Percentiles rank a stretch among this genome's conserved stretches.
Conservation (phyloP, 1,140 invertebrate species). For the Radopholus similis region DNA sequence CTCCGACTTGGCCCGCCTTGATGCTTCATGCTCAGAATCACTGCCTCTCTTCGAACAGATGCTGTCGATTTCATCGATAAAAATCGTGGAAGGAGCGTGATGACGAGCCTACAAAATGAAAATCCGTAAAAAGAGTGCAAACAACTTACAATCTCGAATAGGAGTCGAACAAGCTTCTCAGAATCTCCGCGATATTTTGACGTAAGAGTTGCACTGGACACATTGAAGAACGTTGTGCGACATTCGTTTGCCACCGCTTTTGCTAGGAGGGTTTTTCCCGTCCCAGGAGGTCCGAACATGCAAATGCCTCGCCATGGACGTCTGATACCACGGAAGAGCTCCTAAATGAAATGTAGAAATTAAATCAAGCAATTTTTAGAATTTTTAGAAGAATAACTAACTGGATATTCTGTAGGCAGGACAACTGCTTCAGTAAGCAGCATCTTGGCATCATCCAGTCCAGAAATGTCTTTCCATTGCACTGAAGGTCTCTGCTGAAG, state of each 20-base stretch:
- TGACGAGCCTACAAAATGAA: constrained; percentile 74
- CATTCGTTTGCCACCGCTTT: constrained; percentile 99
- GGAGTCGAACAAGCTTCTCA: constrained; percentile 89
- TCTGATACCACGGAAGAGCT: constrained; percentile 48
- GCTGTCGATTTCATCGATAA: constrained; percentile 99
- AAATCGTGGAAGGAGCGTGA: constrained; percentile 97
- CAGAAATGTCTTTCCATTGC: constrained; percentile 95
- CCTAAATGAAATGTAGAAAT: no score
- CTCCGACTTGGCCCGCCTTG: constrained; percentile 92
- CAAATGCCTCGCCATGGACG: constrained; percentile 58
- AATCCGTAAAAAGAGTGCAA: not conserved
- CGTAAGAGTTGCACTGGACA: constrained; percentile 90
- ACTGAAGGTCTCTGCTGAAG: constrained; percentile 75
- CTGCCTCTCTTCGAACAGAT: constrained; percentile 89
- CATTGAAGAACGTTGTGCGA: constrained; percentile 97
- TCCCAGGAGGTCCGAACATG: constrained; percentile 82
- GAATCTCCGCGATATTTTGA: constrained; percentile 98
- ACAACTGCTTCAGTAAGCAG: constrained; percentile 99
- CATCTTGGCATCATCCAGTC: constrained; percentile 91
- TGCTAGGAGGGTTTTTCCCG: constrained; percentile 97
- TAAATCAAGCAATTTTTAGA: constrained; percentile 3
- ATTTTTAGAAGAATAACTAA: constrained; percentile 64
- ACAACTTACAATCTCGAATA: constrained; percentile 87
- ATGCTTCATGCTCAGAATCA: constrained; percentile 96
- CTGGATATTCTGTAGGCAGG: constrained; percentile 95